A percentile compares a stretch with the other conserved stretches of the same genome.
These are phyloP conservation scores for Pygoscelis antarcticus DNA, from an alignment of 2,113 vertebrate genomes.

Conservation along the genomic window DNA sequence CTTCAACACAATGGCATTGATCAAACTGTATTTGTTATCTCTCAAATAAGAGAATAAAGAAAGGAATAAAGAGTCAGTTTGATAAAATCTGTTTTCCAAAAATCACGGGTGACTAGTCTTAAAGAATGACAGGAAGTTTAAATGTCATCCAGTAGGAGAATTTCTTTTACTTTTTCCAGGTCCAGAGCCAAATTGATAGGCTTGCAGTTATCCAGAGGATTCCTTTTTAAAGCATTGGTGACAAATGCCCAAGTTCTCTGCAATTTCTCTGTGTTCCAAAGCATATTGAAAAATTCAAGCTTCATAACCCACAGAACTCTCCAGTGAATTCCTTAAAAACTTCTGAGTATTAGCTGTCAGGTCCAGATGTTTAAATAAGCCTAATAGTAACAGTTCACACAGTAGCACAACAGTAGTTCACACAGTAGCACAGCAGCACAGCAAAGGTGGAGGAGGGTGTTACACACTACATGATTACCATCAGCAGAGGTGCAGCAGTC, in stretches of 20 bases:
- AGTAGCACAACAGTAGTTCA: neutral
- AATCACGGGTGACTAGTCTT: neutral
- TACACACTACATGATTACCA: neutral
- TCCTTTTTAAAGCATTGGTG: neutral
- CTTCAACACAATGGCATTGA: neutral
- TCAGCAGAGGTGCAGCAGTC: neutral
- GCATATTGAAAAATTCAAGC: slow-evolving; percentile 5
- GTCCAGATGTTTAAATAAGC: neutral
- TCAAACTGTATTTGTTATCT: slow-evolving; percentile 40
- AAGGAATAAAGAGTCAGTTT: slow-evolving; percentile 15
- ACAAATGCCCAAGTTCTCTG: neutral
- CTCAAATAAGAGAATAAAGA: slow-evolving; percentile 18
- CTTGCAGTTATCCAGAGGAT: neutral
- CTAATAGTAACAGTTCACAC: neutral
- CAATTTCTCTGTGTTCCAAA: neutral
- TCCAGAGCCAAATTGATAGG: neutral
- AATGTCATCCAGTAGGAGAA: neutral
- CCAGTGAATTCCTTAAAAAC: neutral
- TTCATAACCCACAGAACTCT: neutral
- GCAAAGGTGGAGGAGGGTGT: neutral
- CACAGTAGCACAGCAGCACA: neutral
- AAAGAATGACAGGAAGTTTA: slow-evolving; percentile 27
- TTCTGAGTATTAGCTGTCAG: neutral
- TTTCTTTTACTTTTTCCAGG: neutral
- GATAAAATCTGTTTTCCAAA: slow-evolving; percentile 37